phyloP scores from a whole-genome alignment of 2,888 invertebrate species.

The Eupithecia vulgata region DNA sequence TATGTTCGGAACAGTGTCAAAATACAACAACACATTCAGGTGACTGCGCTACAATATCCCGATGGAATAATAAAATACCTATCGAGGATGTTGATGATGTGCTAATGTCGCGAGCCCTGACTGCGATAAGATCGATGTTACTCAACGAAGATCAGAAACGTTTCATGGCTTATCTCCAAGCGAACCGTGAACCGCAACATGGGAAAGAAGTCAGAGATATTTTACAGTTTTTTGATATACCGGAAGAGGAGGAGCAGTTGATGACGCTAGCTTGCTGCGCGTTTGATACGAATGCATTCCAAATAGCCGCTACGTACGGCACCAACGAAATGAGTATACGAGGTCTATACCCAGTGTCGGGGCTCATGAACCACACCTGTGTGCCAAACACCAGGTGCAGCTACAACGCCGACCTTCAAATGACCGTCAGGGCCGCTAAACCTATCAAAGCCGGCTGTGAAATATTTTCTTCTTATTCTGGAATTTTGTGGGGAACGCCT shows the following conservation, averaged over 20 bases:
- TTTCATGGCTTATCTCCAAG: conserved; percentile 81
- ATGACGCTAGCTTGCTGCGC: conserved; percentile 85
- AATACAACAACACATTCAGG: conserved; percentile 81
- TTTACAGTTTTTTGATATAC: conserved; percentile 77
- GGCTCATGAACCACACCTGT: conserved; percentile 88
- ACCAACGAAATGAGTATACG: conserved; percentile 81
- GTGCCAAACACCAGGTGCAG: conserved; percentile 86
- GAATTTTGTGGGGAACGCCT: conserved; percentile 87
- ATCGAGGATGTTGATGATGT: conserved; percentile 69
- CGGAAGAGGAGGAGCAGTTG: conserved; percentile 81
- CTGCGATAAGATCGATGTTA: conserved; percentile 70
- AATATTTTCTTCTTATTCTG: conserved; percentile 87
- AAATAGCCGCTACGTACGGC: conserved; percentile 78
- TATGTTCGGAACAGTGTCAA: conserved; percentile 88
- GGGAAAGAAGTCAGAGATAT: conserved; percentile 84
- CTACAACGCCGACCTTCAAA: conserved; percentile 82
- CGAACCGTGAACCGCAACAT: conserved; percentile 81
- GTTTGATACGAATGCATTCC: conserved; percentile 88
- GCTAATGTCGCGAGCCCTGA: conserved; percentile 66
- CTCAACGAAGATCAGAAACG: conserved; percentile 75
- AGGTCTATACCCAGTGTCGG: conserved; percentile 87
- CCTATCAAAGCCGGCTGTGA: conserved; percentile 85
- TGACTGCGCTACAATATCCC: conserved; percentile 86
- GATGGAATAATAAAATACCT: conserved; percentile 82
- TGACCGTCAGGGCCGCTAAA: conserved; percentile 85